Base-by-base conservation (phyloP, 2,113 vertebrate species). In the Canis aureus region DNA sequence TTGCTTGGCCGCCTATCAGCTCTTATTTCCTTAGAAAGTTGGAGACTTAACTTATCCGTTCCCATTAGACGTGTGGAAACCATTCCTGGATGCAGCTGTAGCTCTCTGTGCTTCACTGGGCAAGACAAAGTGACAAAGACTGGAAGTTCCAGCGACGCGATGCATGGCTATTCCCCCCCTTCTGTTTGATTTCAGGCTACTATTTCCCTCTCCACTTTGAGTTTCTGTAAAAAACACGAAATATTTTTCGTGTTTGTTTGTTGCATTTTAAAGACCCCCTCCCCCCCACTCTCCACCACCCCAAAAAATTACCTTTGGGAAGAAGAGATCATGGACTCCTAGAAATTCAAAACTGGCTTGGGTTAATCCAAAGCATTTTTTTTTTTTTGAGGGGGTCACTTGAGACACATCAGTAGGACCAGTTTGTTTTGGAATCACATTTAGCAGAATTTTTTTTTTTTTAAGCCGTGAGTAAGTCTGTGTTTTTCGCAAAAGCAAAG, bases 1-100 rank as follows among this genome's bases (percentile, higher is more conserved):
- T 98, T 99, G 98, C 98, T 98, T 98, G 95, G 92, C 97, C 94
- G 94, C 95, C 98, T 97, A 67, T 94, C 91, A 89, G 92, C 85
- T 38, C 0, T 1, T 91, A 94, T 95, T 96, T 98, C 96, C 97
- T 96, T 92, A 78, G 82, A 96, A 88, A 94, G 92, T 97, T 95
- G 96, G 53, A 83, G 80, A 88, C 64, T 71, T 2, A 87, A 81
- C 85, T 97, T 82, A 10, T 4, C 78, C 53, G 60, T 94, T 91
- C 97, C 81, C 89, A 80, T 95, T 85, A 87, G 71, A 59, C 0
- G 55, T 64, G 62, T 71, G 86, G 81, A 76, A 92, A 35, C 8
- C 8, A 3, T 43, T 93, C 66, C 71, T 13, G 49, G 35, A 15
- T 4, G 76, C 38, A 22, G 19, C 49, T 8, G 76, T 22, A 96